Evolutionary conservation across 2,888 invertebrate species (phyloP).

Genomic region (Graphium colonna): DNA sequence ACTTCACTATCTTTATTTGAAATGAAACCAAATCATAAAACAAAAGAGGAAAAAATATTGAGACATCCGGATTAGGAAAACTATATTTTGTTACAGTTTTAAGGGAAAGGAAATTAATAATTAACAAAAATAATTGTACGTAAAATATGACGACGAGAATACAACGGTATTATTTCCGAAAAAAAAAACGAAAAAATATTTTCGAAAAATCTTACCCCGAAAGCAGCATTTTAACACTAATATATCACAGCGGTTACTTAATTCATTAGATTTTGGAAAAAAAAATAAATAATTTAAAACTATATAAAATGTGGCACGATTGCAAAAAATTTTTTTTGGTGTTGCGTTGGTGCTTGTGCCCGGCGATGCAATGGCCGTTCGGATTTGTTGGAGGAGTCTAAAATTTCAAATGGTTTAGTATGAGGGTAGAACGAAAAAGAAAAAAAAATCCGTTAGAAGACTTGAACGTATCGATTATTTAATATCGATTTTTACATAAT

Average conservation of each 20-base stretch:
- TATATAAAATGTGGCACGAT: constrained; percentile 22
- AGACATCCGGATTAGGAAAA: too few species aligned
- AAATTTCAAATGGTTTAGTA: constrained; percentile 10
- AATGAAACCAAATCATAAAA: too few species aligned
- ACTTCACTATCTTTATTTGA: too few species aligned
- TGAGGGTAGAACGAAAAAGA: constrained; percentile 31
- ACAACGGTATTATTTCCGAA: too few species aligned
- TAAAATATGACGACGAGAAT: too few species aligned
- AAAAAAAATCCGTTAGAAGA: neutral
- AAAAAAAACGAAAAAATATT: too few species aligned
- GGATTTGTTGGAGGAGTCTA: constrained; percentile 32
- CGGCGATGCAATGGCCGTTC: constrained; percentile 55
- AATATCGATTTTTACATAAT: too few species aligned
- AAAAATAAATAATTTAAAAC: constrained; percentile 33
- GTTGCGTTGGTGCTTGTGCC: constrained; percentile 51
- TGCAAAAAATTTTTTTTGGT: constrained; percentile 33
- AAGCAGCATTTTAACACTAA: constrained; percentile 51
- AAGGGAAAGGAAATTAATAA: too few species aligned
- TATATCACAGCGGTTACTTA: constrained; percentile 38
- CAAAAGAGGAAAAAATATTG: too few species aligned
- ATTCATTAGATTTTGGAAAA: constrained; percentile 34
- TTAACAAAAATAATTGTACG: too few species aligned
- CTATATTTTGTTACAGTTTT: too few species aligned
- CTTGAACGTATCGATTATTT: too few species aligned
- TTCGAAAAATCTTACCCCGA: constrained; percentile 61